Percentiles rank a stretch among this genome's conserved stretches.
Conservation (phyloP, 2,797 vertebrate genomes). For the Alca torda region DNA sequence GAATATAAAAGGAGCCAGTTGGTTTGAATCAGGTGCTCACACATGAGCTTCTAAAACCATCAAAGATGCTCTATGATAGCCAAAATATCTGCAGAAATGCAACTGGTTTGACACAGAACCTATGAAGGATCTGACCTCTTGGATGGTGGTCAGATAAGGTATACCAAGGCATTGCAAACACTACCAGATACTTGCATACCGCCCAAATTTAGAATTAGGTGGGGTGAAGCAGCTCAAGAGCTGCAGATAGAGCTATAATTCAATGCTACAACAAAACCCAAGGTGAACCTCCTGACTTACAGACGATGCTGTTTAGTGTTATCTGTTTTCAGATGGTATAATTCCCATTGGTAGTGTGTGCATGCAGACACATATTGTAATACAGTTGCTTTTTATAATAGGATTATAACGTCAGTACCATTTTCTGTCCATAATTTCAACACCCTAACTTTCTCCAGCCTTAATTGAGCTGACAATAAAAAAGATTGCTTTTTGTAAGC, state of each 20-base stretch:
- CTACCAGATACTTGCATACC: no score
- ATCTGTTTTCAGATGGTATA: neutral
- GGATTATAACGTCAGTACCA: neutral
- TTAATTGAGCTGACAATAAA: neutral
- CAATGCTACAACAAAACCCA: neutral
- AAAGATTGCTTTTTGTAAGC: neutral
- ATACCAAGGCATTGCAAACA: neutral
- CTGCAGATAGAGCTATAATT: neutral
- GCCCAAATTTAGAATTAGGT: neutral
- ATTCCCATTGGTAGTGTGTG: neutral
- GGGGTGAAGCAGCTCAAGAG: neutral
- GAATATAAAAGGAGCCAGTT: neutral
- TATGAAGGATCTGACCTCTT: neutral
- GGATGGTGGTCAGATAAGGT: neutral
- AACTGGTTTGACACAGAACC: neutral
- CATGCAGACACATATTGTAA: neutral
- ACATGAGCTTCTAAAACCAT: neutral
- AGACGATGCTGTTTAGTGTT: neutral
- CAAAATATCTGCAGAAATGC: neutral
- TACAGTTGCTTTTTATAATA: neutral
- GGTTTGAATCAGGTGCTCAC: neutral
- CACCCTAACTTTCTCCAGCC: neutral
- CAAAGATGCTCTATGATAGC: neutral
- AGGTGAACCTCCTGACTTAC: neutral
- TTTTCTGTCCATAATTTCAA: neutral